Conservation (phyloP, 2,113 vertebrate genomes). For the Urocolius indicus region DNA sequence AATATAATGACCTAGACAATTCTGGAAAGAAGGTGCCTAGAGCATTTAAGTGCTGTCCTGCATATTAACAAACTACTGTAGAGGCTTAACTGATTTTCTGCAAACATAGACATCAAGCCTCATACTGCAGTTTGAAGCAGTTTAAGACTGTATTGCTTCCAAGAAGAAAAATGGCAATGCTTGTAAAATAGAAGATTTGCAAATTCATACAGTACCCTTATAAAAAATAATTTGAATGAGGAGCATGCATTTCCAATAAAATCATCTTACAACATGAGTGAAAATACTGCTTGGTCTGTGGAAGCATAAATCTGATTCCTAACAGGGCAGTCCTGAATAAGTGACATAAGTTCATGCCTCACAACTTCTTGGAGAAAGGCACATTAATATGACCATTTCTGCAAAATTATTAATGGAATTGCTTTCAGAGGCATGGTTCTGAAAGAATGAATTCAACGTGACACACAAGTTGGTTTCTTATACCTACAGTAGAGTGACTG, state of each 20-base stretch:
- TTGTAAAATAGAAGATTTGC: not conserved
- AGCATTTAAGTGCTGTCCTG: not conserved
- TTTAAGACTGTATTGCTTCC: not conserved
- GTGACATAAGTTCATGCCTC: not conserved
- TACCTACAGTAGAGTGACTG: not conserved
- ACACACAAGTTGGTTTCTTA: not conserved
- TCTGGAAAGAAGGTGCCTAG: not conserved
- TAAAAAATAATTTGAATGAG: not conserved
- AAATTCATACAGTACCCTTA: not conserved
- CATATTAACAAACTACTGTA: not conserved
- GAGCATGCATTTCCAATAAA: not conserved
- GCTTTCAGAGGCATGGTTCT: not conserved
- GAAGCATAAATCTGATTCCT: not conserved
- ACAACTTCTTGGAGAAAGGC: not conserved
- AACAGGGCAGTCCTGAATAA: not conserved
- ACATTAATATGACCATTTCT: not conserved
- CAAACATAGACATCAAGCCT: rapidly evolving
- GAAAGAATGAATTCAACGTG: not conserved
- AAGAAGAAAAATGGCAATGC: not conserved
- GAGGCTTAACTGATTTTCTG: not conserved
- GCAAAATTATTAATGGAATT: not conserved
- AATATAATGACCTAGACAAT: not conserved
- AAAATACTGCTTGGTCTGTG: not conserved
- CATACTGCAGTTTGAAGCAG: not conserved
- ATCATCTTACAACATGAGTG: not conserved